Percentiles rank a stretch among this genome's conserved stretches.
phyloP scores from a whole-genome alignment of 2,113 vertebrate species.

The Mirounga angustirostris region DNA sequence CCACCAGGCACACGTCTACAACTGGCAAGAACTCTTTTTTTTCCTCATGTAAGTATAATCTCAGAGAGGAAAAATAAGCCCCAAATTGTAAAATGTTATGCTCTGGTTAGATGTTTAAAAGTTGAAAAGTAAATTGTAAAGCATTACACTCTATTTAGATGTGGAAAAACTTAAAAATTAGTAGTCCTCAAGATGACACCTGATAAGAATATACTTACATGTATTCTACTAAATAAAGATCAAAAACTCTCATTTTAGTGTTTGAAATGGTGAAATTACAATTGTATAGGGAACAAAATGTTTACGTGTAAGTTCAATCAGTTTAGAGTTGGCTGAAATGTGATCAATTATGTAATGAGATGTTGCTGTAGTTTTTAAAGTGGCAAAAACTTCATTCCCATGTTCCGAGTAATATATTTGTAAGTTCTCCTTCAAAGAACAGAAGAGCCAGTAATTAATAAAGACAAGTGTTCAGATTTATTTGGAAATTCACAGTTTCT shows the following conservation, averaged over 20 bases:
- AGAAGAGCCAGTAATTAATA: constrained; percentile 84
- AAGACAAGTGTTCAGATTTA: constrained; percentile 97
- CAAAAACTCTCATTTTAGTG: neutral
- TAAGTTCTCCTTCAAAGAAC: constrained; percentile 70
- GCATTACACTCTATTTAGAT: neutral
- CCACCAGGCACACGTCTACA: neutral
- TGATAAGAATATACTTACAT: neutral
- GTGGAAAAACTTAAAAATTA: neutral
- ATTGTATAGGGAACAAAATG: neutral
- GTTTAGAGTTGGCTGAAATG: neutral
- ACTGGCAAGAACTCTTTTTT: neutral
- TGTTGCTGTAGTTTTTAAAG: neutral
- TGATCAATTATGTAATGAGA: neutral
- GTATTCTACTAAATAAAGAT: neutral
- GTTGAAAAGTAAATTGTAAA: neutral
- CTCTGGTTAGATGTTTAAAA: neutral
- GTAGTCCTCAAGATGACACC: neutral
- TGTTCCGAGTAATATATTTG: neutral
- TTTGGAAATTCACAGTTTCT: constrained; percentile 99
- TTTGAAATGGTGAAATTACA: neutral
- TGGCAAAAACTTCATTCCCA: neutral
- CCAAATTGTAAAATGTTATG: neutral
- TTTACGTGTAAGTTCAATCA: neutral
- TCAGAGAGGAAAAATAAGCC: constrained; percentile 42
- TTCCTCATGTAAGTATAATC: neutral